Percentiles rank a stretch among this genome's conserved stretches.
phyloP scores from a whole-genome alignment of 2,888 invertebrate genomes.

The Bruchidius siliquastri region DNA sequence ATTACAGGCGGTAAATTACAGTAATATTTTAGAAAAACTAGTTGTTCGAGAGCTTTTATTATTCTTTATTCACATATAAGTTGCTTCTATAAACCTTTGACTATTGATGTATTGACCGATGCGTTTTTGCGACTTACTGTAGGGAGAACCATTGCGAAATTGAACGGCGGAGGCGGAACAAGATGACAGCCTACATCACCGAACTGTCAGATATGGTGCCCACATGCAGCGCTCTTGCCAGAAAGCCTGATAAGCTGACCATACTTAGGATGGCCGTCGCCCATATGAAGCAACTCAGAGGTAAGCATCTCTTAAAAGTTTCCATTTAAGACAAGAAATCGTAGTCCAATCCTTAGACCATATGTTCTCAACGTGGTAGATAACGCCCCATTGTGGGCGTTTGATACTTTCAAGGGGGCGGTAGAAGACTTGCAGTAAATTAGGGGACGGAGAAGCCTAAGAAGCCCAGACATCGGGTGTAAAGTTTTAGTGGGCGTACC shows the following conservation, averaged over 20 bases:
- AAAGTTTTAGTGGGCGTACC: too few species aligned
- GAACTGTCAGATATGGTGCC: slow-evolving; percentile 99
- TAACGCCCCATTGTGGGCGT: too few species aligned
- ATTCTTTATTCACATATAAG: neutral
- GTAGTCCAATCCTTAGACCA: too few species aligned
- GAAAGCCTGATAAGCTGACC: slow-evolving; percentile 98
- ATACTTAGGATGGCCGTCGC: slow-evolving; percentile 99
- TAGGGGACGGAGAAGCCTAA: too few species aligned
- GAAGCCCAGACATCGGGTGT: too few species aligned
- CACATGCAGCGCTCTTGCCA: slow-evolving; percentile 93
- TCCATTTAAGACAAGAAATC: too few species aligned
- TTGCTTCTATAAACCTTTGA: neutral
- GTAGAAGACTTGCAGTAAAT: too few species aligned
- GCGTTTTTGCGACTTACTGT: slow-evolving; percentile 53
- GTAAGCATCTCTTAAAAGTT: too few species aligned
- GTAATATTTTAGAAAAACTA: too few species aligned
- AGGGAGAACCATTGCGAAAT: slow-evolving; percentile 99
- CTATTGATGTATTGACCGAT: slow-evolving; percentile 38
- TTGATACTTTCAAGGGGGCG: too few species aligned
- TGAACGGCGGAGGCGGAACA: slow-evolving; percentile 94
- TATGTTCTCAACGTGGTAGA: too few species aligned
- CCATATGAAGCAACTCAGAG: slow-evolving; percentile 97
- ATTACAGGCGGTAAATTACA: too few species aligned
- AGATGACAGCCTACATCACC: slow-evolving; percentile 99
- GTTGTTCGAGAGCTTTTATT: neutral